These are phyloP conservation scores for Acanthopleura granulata DNA, from an alignment of 2,888 invertebrate genomes.

Conservation along the genomic window DNA sequence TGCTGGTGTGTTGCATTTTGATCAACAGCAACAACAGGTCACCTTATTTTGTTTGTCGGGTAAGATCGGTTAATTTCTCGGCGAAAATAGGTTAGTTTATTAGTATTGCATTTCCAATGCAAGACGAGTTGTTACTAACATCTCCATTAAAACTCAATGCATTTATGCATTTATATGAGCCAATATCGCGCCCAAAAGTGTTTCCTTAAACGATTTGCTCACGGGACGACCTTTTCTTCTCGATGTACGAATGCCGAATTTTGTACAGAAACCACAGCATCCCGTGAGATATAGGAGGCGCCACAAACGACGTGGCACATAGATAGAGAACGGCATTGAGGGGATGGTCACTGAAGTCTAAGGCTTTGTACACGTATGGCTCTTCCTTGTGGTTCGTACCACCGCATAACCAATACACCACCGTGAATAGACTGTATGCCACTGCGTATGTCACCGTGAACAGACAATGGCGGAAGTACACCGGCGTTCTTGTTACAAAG, in stretches of 20 bases:
- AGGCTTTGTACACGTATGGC: neutral
- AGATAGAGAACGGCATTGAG: neutral
- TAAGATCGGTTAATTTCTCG: too few relatives aligned
- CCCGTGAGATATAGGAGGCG: neutral
- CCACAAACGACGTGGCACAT: neutral
- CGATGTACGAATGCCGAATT: neutral
- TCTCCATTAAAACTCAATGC: too few relatives aligned
- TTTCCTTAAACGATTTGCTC: too few relatives aligned
- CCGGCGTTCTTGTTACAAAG: neutral
- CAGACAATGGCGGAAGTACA: neutral
- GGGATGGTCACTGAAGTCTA: constrained; percentile 3
- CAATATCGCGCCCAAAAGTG: too few relatives aligned
- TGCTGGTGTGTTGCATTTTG: too few relatives aligned
- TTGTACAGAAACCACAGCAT: neutral
- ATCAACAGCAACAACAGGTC: too few relatives aligned
- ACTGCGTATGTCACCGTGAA: neutral
- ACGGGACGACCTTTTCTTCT: neutral
- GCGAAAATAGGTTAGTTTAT: too few relatives aligned
- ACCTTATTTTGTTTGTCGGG: too few relatives aligned
- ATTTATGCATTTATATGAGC: too few relatives aligned
- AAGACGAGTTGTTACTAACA: too few relatives aligned
- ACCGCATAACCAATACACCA: neutral
- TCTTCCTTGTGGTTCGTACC: constrained; percentile 1
- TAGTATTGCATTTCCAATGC: too few relatives aligned
- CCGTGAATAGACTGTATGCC: neutral